phyloP scores from a whole-genome alignment of 2,113 vertebrate species.

The Propithecus coquereli region DNA sequence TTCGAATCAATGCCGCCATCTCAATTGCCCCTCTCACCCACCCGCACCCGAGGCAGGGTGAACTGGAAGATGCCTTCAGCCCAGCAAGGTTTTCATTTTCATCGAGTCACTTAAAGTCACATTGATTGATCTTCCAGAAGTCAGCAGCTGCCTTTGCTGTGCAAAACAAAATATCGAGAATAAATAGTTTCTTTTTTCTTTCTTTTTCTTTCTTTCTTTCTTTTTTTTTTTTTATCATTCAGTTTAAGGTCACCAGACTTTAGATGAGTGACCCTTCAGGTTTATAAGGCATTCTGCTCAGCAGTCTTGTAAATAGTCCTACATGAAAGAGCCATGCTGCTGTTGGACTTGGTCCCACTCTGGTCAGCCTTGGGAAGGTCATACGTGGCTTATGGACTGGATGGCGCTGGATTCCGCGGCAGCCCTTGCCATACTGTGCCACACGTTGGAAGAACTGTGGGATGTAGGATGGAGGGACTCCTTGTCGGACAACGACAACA shows the following conservation, averaged over 20 bases:
- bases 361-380: conserved; percentile 83
- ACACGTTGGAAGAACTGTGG: conserved; percentile 91
- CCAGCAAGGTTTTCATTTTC: conserved; percentile 80
- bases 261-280: conserved; percentile 88
- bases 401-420: conserved; percentile 94
- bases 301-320: conserved; percentile 90
- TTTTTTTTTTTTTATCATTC: conserved; percentile 84
- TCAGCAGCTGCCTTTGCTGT: conserved; percentile 98
- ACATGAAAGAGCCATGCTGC: conserved; percentile 84
- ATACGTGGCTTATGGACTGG: conserved; percentile 98
- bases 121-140: conserved; percentile 88
- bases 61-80: conserved; percentile 83
- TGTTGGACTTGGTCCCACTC: conserved; percentile 87
- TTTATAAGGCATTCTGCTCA: conserved; percentile 93
- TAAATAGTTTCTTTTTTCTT: conserved; percentile 93
- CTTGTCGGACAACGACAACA: conserved; percentile 97
- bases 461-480: conserved; percentile 92
- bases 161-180: conserved; percentile 99
- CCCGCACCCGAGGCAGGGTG: conserved; percentile 71
- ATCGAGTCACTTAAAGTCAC: conserved; percentile 80
- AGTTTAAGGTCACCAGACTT: conserved; percentile 90
- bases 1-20: conserved; percentile 77
- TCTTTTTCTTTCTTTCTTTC: conserved; percentile 80
- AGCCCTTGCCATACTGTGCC: conserved; percentile 96
- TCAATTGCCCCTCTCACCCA: conserved; percentile 77